phyloP scores from a whole-genome alignment of 2,888 invertebrate species.

The Drosophila stalkeri region DNA sequence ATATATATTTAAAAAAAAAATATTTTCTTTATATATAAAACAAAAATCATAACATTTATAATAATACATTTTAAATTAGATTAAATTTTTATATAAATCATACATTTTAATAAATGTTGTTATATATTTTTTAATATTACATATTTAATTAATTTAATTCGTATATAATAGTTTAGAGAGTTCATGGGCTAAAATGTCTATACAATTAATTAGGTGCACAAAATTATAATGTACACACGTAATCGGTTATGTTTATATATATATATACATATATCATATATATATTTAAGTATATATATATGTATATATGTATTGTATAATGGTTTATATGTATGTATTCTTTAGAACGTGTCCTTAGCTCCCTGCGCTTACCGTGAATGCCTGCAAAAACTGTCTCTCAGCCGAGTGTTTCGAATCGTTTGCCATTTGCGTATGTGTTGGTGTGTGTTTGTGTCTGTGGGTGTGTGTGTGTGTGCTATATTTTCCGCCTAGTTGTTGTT shows the following conservation, averaged over 20 bases:
- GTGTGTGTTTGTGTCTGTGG: constrained; percentile 21
- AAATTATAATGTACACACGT: constrained; percentile 24
- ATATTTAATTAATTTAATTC: constrained; percentile 9
- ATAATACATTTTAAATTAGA: neutral
- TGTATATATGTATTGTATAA: constrained; percentile 17
- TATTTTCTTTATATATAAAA: neutral
- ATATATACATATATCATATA: constrained; percentile 19
- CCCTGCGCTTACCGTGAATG: constrained; percentile 46
- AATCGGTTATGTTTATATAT: constrained; percentile 35
- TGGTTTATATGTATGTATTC: constrained; percentile 59
- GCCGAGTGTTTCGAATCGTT: constrained; percentile 33
- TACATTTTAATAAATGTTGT: neutral
- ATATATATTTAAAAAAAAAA: no score
- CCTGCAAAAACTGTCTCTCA: constrained; percentile 49
- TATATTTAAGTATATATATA: constrained; percentile 7
- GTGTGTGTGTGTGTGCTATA: constrained; percentile 21
- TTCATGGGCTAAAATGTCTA: constrained; percentile 30
- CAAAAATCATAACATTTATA: neutral
- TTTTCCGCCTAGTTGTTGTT: constrained; percentile 27
- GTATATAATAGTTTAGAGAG: constrained; percentile 9
- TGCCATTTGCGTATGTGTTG: constrained; percentile 26
- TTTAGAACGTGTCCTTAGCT: constrained; percentile 49
- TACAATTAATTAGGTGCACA: constrained; percentile 19
- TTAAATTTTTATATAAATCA: neutral
- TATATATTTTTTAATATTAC: neutral